These are phyloP conservation scores for Eremobia ochroleuca DNA, from an alignment of 2,888 invertebrate species.

Conservation along the genomic window DNA sequence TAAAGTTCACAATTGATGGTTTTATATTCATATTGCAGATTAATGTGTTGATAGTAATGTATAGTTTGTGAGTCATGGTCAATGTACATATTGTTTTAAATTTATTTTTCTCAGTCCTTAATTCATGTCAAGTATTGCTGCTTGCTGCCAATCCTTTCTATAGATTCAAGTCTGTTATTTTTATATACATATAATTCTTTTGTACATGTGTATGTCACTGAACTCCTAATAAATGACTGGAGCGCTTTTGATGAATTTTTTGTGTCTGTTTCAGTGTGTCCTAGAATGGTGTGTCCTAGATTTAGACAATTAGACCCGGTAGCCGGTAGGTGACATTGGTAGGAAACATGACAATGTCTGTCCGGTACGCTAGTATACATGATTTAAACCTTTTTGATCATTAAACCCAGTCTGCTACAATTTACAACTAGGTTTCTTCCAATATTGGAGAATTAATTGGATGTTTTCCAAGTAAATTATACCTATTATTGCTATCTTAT, in stretches of 20 bases:
- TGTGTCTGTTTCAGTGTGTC: background rate
- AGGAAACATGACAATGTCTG: background rate
- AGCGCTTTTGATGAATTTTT: background rate
- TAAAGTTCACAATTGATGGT: slow-evolving; percentile 18
- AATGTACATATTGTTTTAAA: background rate
- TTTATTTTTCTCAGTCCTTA: background rate
- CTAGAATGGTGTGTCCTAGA: background rate
- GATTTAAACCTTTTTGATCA: too few species aligned
- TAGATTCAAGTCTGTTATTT: background rate
- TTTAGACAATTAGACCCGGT: background rate
- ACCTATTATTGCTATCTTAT: background rate
- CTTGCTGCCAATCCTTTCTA: background rate
- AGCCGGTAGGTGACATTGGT: too few species aligned
- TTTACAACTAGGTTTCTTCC: too few species aligned
- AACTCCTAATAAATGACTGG: background rate
- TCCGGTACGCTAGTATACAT: too few species aligned
- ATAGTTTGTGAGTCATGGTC: slow-evolving; percentile 29
- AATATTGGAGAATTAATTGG: too few species aligned
- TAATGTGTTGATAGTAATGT: slow-evolving; percentile 5
- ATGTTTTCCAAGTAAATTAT: slow-evolving; percentile 6
- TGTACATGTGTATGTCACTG: background rate
- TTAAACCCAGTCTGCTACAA: too few species aligned
- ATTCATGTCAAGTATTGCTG: background rate
- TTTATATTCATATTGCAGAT: background rate
- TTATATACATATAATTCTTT: background rate